Base-by-base conservation (phyloP, 2,888 invertebrate species). In the Seira musarum region DNA sequence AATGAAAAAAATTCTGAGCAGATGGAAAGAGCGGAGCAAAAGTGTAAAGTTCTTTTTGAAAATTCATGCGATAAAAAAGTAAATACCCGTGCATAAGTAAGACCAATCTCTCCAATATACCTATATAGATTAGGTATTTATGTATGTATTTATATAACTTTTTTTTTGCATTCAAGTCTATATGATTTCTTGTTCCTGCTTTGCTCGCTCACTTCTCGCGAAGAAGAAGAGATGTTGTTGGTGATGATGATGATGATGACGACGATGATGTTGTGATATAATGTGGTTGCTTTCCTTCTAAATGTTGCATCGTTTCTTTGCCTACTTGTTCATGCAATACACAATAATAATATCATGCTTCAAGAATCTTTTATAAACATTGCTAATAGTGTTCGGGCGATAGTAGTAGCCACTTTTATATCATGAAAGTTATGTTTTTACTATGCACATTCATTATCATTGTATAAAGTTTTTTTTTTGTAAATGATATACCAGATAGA, bases 21-120 rank as follows among this genome's bases (percentile, higher is more conserved):
- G 40, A 40, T 40, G 40, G 24, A 68, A 68, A 70, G 22, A 70
- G 35, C 2, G 24, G 17, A 3, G 40, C 63, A 71, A 63, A 53
- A 64, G 65, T 73, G 73, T 73, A 73, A 73, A 73, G 73, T 73
- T 73, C 73, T 73, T 24, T 40, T 13, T 40, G 6, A 40, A 73
- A 73, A 53, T 35, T n/a, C 53, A 73, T 73, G 73, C 73, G 65
- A 73, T 35, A 57, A 57, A 57, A 57, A 57, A 57, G n/a, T 57
- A 17, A n/a, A 57, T 57, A n/a, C n/a, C n/a, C n/a, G n/a, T n/a
- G n/a, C n/a, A n/a, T n/a, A n/a, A n/a, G n/a, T n/a, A n/a, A n/a
- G n/a, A n/a, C n/a, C n/a, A n/a, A n/a, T n/a, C n/a, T n/a, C n/a
- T n/a, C n/a, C n/a, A n/a, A n/a, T n/a, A n/a, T n/a, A n/a, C n/a